These are phyloP conservation scores for Leptocoma aspasia DNA, from an alignment of 2,113 vertebrate species.

Conservation along the genomic window DNA sequence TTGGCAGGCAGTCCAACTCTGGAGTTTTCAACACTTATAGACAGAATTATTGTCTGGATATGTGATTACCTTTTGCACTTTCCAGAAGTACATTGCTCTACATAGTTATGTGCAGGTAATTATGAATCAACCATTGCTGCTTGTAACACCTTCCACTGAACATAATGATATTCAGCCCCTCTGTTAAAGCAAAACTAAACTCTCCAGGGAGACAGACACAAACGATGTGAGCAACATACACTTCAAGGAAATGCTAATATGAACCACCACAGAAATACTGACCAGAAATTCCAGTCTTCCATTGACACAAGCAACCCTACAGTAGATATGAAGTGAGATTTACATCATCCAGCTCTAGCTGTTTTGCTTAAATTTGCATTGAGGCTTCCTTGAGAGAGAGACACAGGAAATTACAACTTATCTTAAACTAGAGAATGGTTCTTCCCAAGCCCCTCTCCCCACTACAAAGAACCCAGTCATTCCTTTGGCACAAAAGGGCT, in stretches of 20 bases:
- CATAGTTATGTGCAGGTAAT: background rate
- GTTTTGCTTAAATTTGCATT: background rate
- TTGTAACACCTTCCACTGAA: background rate
- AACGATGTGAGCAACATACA: background rate
- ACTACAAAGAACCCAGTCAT: background rate
- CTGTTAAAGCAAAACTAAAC: background rate
- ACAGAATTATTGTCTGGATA: background rate
- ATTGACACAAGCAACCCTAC: background rate
- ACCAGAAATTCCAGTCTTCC: background rate
- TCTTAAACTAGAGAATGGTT: background rate
- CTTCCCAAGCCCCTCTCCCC: background rate
- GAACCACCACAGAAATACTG: background rate
- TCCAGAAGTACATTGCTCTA: background rate
- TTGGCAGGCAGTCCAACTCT: background rate
- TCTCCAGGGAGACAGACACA: background rate
- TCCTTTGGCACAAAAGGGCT: background rate
- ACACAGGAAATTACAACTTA: background rate
- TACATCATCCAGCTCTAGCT: background rate
- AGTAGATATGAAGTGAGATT: background rate
- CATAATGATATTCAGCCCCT: background rate
- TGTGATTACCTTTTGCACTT: accelerated
- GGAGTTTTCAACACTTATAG: background rate
- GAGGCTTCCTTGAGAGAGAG: background rate
- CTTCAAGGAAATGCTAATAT: background rate
- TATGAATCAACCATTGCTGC: background rate